A percentile compares a stretch with the other conserved stretches of the same genome.
Conservation (phyloP, 64 coral and sea anemone genomes). For the Actinia equina region DNA sequence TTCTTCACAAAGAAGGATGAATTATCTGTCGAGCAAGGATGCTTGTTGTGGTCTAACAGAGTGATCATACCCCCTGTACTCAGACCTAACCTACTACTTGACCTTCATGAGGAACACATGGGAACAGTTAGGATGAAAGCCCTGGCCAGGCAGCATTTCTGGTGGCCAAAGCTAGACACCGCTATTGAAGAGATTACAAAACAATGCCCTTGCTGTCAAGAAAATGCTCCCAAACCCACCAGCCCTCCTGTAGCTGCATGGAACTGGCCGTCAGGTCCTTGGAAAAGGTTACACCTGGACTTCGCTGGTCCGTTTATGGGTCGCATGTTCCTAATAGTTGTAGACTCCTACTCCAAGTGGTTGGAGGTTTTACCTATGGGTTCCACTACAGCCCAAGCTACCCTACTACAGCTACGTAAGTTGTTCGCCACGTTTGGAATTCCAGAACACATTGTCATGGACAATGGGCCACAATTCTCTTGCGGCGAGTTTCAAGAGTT, state of each 20-base stretch:
- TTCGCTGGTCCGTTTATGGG: slow-evolving; percentile 24
- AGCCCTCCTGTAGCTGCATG: background rate
- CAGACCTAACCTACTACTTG: background rate
- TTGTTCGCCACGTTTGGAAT: slow-evolving; percentile 13
- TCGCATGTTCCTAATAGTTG: slow-evolving; percentile 38
- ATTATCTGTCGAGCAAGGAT: slow-evolving; percentile 17
- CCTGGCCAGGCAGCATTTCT: background rate
- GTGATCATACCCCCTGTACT: slow-evolving; percentile 20
- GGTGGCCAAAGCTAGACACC: slow-evolving; percentile 9
- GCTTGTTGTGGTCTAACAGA: slow-evolving; percentile 7
- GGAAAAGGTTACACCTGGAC: slow-evolving; percentile 31
- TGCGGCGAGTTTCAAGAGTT: too few relatives aligned
- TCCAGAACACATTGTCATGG: slow-evolving; percentile 20
- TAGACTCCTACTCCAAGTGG: slow-evolving; percentile 53
- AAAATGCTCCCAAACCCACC: background rate
- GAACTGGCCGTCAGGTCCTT: background rate
- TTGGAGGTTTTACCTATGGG: slow-evolving; percentile 26
- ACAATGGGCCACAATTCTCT: slow-evolving; percentile 32
- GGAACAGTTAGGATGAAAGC: slow-evolving; percentile 33
- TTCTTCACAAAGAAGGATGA: slow-evolving; percentile 7
- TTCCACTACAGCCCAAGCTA: background rate
- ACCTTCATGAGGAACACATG: slow-evolving; percentile 13
- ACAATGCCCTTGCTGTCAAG: slow-evolving; percentile 1
- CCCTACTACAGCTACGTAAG: background rate
- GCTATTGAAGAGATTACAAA: slow-evolving; percentile 11